These are phyloP conservation scores for Ciconia maguari DNA, from an alignment of 2,113 vertebrate genomes.

Conservation along the genomic window DNA sequence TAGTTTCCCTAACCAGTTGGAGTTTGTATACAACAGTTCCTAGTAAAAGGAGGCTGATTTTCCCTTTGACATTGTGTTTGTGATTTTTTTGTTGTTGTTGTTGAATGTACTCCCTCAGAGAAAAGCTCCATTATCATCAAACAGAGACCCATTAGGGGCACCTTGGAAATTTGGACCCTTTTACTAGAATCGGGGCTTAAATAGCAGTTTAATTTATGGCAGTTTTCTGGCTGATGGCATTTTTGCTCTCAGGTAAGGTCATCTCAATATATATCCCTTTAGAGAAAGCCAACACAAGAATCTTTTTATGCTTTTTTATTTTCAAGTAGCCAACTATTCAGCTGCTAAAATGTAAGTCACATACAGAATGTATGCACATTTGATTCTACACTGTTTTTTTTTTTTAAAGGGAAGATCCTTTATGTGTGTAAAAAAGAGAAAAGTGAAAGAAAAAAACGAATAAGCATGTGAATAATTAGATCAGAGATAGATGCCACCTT, in stretches of 20 bases:
- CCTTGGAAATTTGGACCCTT: conserved; percentile 71
- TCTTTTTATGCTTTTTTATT: conserved; percentile 36
- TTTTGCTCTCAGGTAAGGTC: conserved; percentile 71
- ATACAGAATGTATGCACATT: conserved; percentile 39
- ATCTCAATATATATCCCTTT: conserved; percentile 37
- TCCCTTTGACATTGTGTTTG: neutral
- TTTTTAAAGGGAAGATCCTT: conserved; percentile 65
- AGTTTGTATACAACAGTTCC: neutral
- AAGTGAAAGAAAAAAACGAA: conserved; percentile 44
- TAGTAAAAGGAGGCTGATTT: neutral
- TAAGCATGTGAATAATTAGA: conserved; percentile 83
- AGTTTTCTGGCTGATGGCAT: conserved; percentile 52
- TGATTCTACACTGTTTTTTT: conserved; percentile 13
- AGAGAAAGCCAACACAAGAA: conserved; percentile 21
- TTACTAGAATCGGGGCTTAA: conserved; percentile 50
- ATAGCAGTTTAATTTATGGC: conserved; percentile 61
- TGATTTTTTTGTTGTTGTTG: neutral
- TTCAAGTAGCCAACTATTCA: conserved; percentile 57
- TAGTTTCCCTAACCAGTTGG: neutral
- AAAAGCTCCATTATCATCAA: conserved; percentile 36
- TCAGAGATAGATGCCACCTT: conserved; percentile 82
- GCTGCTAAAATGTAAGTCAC: conserved; percentile 62
- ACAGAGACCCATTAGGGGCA: conserved; percentile 47
- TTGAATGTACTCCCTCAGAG: neutral
- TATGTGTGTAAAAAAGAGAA: conserved; percentile 52